Evolutionary conservation across 2,113 vertebrate genomes (phyloP), one percentile per base, ranked within the genome.

Genomic region (Cathartes aura): DNA sequence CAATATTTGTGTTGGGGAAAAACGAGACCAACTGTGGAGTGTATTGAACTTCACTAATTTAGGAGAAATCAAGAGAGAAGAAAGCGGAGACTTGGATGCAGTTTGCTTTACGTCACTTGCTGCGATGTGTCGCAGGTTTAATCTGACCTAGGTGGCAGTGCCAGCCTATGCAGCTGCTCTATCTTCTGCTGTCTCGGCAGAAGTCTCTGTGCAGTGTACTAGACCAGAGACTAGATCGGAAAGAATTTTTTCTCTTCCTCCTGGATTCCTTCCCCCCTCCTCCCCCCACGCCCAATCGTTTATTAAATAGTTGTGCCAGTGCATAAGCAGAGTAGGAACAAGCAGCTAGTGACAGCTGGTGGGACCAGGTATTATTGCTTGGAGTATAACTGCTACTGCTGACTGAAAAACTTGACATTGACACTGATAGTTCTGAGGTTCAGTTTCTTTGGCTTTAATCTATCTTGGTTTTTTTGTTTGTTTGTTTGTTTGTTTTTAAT

Each of bases 91-190:
- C 10, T 34, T 74, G 21, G 15, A 14, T 56, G 22, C 80, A n/a
- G 13, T 63, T 64, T 82, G 34, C 23, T 83, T 74, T 82, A 8
- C 60, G 17, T 43, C 26, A 22, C 16, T 76, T 83, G 13, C 52
- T 59, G 32, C 3, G 0, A 4, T 63, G 10, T 79, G 29, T 55
- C 87, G 38, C 63, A 50, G 38, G 45, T 89, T 91, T 82, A 42
- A n/a, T 78, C 64, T 84, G 68, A 50, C 81, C 83, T 94, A 84
- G 89, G 43, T 89, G 91, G 93, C 87, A 87, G 80, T 89, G 93
- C 72, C 73, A 84, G 55, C 64, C 81, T 87, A 8, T 55, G 42
- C n/a, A 91, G 80, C 42, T 84, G 42, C 67, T 87, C 3, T 23
- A 2, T 72, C 63, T 81, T 83, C 12, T 22, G 5, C 34, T 88